Evolutionary conservation across 2,113 vertebrate species (phyloP).

Genomic region (Maccullochella peelii): DNA sequence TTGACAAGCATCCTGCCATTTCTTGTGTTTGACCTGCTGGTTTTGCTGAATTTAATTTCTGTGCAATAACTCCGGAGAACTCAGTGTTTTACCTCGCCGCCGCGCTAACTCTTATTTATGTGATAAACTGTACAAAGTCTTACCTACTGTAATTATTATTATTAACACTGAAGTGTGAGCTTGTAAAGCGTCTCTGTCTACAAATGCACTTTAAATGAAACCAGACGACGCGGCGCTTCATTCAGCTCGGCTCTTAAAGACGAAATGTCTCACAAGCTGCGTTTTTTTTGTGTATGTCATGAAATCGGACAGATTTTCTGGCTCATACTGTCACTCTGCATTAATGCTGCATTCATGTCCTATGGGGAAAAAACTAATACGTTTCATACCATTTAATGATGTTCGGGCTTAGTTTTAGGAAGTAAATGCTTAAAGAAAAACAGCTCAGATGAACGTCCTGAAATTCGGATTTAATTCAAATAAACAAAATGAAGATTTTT

Average conservation of each 20-base stretch:
- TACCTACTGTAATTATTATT: conserved; percentile 33
- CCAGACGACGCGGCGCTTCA: background rate
- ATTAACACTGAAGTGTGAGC: conserved; percentile 52
- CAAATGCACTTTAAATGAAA: conserved; percentile 77
- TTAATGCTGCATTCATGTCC: conserved; percentile 11
- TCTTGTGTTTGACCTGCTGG: conserved; percentile 25
- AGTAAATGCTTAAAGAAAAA: background rate
- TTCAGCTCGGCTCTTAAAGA: background rate
- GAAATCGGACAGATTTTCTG: background rate
- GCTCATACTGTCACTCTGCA: background rate
- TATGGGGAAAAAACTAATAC: background rate
- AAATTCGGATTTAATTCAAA: too few species aligned
- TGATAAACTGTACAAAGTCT: conserved; percentile 39
- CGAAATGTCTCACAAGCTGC: background rate
- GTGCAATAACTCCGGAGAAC: conserved; percentile 58
- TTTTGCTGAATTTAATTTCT: conserved; percentile 16
- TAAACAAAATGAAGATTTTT: too few species aligned
- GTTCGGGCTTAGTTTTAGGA: background rate
- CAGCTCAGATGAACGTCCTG: background rate
- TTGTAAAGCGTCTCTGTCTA: conserved; percentile 50
- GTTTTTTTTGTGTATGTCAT: background rate
- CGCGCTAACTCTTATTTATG: conserved; percentile 44
- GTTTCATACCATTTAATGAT: background rate
- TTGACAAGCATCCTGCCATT: conserved; percentile 15
- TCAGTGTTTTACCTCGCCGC: conserved; percentile 3